These are phyloP conservation scores for Oostethus manadensis DNA, from an alignment of 2,113 vertebrate genomes.

Conservation along the genomic window DNA sequence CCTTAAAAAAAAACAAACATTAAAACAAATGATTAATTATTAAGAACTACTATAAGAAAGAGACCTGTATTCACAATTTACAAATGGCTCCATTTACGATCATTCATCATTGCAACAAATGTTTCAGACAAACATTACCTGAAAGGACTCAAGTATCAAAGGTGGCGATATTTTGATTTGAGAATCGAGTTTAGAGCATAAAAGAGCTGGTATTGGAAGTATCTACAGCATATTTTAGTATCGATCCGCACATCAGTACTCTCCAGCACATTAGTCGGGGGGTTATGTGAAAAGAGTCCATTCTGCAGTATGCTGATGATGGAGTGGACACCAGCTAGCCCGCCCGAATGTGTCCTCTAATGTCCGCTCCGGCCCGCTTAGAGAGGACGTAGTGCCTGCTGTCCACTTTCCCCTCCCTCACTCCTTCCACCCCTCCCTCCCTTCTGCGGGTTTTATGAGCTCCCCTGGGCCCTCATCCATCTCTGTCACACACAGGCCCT, in stretches of 20 bases:
- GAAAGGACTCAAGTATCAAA: too few species aligned
- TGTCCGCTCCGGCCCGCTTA: constrained; percentile 60
- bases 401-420: constrained; percentile 60
- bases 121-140: too few species aligned
- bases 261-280: constrained; percentile 32
- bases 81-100: too few species aligned
- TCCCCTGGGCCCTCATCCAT: constrained; percentile 79
- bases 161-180: too few species aligned
- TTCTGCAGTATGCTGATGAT: constrained; percentile 57
- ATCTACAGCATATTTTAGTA: too few species aligned
- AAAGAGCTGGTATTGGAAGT: too few species aligned
- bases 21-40: too few species aligned
- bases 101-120: too few species aligned
- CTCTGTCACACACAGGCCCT: constrained; percentile 77
- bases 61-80: too few species aligned
- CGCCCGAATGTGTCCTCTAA: constrained; percentile 66
- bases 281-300: constrained; percentile 26
- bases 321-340: constrained; percentile 70
- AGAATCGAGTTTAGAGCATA: too few species aligned
- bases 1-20: too few species aligned
- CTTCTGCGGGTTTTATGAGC: constrained; percentile 76
- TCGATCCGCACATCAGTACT: not conserved
- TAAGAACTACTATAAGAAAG: too few species aligned
- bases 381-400: constrained; percentile 68
- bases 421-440: constrained; percentile 50